Percentiles rank a stretch among this genome's conserved stretches.
These are phyloP conservation scores for Orchestia grillus DNA, from an alignment of 1,140 invertebrate species.

Conservation along the genomic window DNA sequence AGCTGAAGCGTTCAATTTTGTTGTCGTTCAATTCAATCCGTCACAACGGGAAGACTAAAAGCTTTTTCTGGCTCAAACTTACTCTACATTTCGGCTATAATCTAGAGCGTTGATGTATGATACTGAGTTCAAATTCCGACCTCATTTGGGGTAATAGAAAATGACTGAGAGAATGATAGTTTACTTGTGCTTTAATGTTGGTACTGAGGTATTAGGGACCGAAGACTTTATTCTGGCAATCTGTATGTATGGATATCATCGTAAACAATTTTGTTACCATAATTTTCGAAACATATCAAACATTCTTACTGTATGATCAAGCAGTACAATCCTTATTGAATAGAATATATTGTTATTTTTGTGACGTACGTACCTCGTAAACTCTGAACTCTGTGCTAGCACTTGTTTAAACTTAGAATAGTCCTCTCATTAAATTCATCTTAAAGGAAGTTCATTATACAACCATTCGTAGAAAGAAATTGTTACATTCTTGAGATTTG, in stretches of 20 bases:
- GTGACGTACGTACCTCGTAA: not conserved
- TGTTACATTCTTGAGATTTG: too few species aligned
- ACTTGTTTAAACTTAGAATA: not conserved
- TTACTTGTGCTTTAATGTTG: not conserved
- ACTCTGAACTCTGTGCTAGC: not conserved
- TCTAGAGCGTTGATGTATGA: not conserved
- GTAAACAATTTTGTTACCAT: not conserved
- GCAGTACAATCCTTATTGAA: not conserved
- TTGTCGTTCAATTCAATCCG: not conserved
- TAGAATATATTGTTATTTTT: not conserved
- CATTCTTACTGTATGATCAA: not conserved
- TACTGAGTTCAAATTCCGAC: not conserved
- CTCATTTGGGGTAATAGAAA: not conserved
- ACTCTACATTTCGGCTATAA: not conserved
- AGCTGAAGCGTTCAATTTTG: not conserved
- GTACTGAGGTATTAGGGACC: not conserved
- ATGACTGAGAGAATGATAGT: not conserved
- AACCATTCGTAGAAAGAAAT: too few species aligned
- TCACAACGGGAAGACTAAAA: not conserved
- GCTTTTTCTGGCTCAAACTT: not conserved
- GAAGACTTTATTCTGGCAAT: not conserved
- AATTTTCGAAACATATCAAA: not conserved
- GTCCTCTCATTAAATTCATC: not conserved
- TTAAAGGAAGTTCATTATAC: not conserved
- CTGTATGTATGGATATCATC: not conserved